Evolutionary conservation across 53 echinoderm and acorn worm genomes (phyloP), one percentile per base, ranked within the genome.

Genomic region (Holothuria leucospilota): DNA sequence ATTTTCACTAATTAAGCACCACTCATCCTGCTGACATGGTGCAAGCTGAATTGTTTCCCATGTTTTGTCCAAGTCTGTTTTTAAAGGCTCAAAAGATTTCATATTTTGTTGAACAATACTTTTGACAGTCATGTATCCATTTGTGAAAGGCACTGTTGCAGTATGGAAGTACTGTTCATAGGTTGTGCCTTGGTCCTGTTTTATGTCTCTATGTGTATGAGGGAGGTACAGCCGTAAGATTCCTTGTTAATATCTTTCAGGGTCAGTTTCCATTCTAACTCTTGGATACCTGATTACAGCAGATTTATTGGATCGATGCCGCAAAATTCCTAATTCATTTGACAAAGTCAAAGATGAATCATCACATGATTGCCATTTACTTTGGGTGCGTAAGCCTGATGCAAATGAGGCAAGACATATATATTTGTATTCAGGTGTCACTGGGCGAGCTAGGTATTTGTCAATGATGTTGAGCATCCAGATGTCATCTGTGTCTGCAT

Each of bases 211-310:
- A 26, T 62, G 59, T 49, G 59, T 81, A 88, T 82, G 89, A 69
- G 61, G 82, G 25, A 88, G 69, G 61, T 83, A 88, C 51, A 83
- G 51, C 64, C 38, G 83, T 27, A 84, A 51, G 46, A 88, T n/a
- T 62, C 63, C 62, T 38, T 61, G 39, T 51, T 77, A 87, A 29
- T 87, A 63, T 39, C 29, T 38, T 29, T 78, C 87, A 24, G 51
- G 63, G 64, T 87, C 78, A 16, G n/a, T 78, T 49, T 77, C 46
- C 67, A 30, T 66, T 39, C 41, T 41, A 24, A 68, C 69, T 84
- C 40, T 84, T 23, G 40, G 2, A 42, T 68, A 84, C 5, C 84
- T 39, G 24, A 84, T 84, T 27, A 84, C 51, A 25, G 64, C 84
- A 42, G 68, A 39, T 62, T 59, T 61, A 41, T 63, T 29, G 27